phyloP scores from a whole-genome alignment of 2,888 invertebrate genomes.

The Erebia aethiops region DNA sequence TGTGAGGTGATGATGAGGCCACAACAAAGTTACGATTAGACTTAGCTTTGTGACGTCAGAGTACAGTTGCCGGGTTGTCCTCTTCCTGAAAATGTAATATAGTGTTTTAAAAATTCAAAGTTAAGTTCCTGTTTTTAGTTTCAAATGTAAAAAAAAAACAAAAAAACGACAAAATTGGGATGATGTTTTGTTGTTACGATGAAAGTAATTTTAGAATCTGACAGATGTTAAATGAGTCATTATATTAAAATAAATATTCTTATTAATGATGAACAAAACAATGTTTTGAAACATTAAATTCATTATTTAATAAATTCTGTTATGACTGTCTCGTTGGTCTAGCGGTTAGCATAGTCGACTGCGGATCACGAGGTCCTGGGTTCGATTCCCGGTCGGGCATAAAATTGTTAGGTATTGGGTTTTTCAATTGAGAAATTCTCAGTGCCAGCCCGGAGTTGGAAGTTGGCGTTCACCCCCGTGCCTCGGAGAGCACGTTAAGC shows the following conservation, averaged over 20 bases:
- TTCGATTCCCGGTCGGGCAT: no score
- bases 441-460: no score
- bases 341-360: no score
- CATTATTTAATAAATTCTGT: no score
- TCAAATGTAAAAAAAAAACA: neutral
- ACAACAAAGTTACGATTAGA: conserved; percentile 73
- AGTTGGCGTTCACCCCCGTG: no score
- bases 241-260: no score
- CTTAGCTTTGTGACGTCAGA: conserved; percentile 79
- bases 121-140: neutral
- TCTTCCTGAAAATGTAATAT: conserved; percentile 63
- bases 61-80: conserved; percentile 77
- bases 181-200: neutral
- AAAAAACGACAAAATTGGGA: no score
- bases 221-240: neutral
- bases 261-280: neutral
- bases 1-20: conserved; percentile 71
- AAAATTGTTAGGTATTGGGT: no score
- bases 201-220: neutral
- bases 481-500: no score
- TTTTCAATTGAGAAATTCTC: no score
- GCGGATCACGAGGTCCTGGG: no score
- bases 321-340: neutral
- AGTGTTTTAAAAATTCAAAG: neutral
- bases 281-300: neutral